Base-by-base conservation (phyloP, 92 coral and sea anemone species). In the Montipora capitata region DNA sequence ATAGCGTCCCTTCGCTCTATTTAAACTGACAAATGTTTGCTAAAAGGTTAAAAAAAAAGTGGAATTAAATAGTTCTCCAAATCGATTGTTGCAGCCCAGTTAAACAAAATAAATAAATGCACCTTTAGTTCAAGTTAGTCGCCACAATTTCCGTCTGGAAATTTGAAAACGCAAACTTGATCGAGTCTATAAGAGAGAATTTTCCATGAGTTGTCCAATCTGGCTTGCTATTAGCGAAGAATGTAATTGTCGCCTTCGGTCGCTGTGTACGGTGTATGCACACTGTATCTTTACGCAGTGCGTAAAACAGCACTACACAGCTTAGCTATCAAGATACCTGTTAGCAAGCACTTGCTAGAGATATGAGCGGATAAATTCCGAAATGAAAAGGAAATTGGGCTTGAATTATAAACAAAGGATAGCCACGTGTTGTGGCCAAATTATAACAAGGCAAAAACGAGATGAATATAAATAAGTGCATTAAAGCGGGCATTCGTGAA, bases 381-480 rank as follows among this genome's bases (percentile, higher is more conserved):
- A 49, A 73, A 73, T 20, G 41, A 45, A 17, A 59, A 15, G 65
- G n/a, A 38, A 35, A 17, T 8, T 6, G 68, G 48, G 17, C 35
- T 69, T 39, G 16, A 27, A 17, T 51, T 35, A 66, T 80, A 68
- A 80, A 80, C 64, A 66, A 14, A 51, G 49, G 44, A 35, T 65
- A 58, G 39, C 85, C 85, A 81, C 85, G 85, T 81, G 85, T 69
- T 67, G 68, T 51, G 49, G 27, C 85, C 64, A 69, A 68, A 81
- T 81, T 68, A 81, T 52, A 81, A 68, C 77, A 81, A 40, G 77
- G 67, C 85, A 68, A 51, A 38, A 52, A 62, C 58, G 68, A 69
- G 77, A 81, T 69, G 40, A 40, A 68, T 68, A 77, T 69, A 81
- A 81, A 81, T 56, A 51, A 80, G 67, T 66, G 7, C 10, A 48